Evolutionary conservation across 2,113 vertebrate genomes (phyloP).

Genomic region (Calyptomena viridis): DNA sequence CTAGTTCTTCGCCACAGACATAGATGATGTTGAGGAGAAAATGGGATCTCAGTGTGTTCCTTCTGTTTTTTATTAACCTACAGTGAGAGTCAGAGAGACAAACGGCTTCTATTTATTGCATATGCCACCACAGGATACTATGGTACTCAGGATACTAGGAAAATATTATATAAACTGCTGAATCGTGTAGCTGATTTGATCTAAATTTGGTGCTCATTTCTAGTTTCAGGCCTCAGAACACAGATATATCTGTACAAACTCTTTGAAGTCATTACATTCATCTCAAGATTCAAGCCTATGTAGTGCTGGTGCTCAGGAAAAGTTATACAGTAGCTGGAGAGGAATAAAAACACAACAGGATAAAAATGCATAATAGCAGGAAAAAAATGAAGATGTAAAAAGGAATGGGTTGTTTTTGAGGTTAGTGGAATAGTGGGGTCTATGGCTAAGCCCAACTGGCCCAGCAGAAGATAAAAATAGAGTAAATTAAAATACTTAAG

Average conservation of each 20-base stretch:
- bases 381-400: neutral
- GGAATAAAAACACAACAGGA: conserved; percentile 17
- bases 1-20: neutral
- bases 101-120: neutral
- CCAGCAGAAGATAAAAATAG: neutral
- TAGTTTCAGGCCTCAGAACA: neutral
- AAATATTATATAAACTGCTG: neutral
- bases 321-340: neutral
- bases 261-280: neutral
- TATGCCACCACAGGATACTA: neutral
- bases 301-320: neutral
- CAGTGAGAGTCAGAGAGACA: neutral
- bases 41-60: conserved; percentile 13
- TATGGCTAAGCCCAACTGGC: neutral
- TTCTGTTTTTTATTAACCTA: neutral
- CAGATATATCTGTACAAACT: neutral
- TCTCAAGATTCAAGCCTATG: neutral
- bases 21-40: neutral
- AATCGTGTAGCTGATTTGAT: neutral
- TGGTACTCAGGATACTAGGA: neutral
- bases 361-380: neutral
- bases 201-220: neutral
- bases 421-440: neutral
- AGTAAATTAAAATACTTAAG: neutral
- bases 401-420: neutral